Percentiles rank a stretch among this genome's conserved stretches.
phyloP scores from a whole-genome alignment of 2,797 vertebrate genomes.

The Acanthurus tractus region DNA sequence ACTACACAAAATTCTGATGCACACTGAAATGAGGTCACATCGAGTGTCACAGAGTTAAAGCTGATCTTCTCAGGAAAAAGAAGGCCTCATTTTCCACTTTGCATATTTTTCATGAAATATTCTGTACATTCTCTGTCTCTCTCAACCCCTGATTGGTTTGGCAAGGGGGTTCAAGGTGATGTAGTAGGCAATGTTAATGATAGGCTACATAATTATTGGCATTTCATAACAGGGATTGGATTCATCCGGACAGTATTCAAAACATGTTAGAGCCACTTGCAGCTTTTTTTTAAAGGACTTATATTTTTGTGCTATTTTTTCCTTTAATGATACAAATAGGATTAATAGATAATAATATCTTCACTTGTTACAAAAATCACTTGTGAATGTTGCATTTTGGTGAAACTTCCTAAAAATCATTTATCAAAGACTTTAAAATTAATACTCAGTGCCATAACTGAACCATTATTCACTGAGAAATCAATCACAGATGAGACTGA shows the following conservation, averaged over 20 bases:
- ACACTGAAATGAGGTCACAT: conserved; percentile 46
- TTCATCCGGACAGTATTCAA: neutral
- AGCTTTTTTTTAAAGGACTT: neutral
- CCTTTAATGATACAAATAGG: neutral
- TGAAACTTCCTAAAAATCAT: neutral
- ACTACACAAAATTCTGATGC: conserved; percentile 31
- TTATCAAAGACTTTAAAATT: conserved; percentile 3
- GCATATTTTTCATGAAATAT: conserved; percentile 61
- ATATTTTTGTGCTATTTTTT: conserved; percentile 1
- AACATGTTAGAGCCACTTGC: neutral
- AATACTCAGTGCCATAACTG: neutral
- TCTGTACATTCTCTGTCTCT: conserved; percentile 37
- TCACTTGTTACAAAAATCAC: neutral
- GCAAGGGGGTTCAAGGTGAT: conserved; percentile 63
- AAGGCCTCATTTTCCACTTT: conserved; percentile 53
- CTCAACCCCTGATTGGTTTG: conserved; percentile 57
- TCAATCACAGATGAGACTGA: neutral
- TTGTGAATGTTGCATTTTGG: conserved; percentile 2
- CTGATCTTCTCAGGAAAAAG: conserved; percentile 21
- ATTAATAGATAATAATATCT: neutral
- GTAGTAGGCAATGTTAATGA: conserved; percentile 37
- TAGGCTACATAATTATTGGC: conserved; percentile 16
- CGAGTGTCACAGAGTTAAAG: conserved; percentile 50
- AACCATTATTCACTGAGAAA: neutral
- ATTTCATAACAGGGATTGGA: conserved; percentile 33